Evolutionary conservation across 2,797 vertebrate genomes (phyloP).

Genomic region (Sebastes minor): DNA sequence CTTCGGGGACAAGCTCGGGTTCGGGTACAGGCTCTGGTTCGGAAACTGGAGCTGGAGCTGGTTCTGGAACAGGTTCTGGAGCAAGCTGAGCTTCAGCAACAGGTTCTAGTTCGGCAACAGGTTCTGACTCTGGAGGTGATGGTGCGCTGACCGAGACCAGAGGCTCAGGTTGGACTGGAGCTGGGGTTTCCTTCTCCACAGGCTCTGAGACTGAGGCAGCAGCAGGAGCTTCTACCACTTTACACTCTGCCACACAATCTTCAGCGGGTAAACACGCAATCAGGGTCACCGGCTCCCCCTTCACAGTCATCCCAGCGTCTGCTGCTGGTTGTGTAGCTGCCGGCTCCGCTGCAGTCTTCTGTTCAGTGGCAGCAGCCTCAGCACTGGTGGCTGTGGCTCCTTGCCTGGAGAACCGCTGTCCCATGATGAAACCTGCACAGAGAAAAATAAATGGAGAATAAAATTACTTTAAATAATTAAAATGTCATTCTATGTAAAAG

Average conservation of each 20-base stretch:
- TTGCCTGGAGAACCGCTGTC: slow-evolving; percentile 90
- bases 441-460: not conserved
- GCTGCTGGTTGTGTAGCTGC: slow-evolving; percentile 5
- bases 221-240: slow-evolving; percentile 5
- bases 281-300: slow-evolving; percentile 19
- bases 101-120: not conserved
- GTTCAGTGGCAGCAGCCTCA: slow-evolving; percentile 46
- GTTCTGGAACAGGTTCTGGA: slow-evolving; percentile 2
- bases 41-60: not conserved
- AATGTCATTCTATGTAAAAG: not conserved
- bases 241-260: slow-evolving; percentile 27
- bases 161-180: slow-evolving; percentile 29
- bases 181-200: slow-evolving; percentile 9
- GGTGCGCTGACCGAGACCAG: not conserved
- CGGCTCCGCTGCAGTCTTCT: slow-evolving; percentile 49
- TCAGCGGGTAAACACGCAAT: slow-evolving; percentile 10
- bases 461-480: not conserved
- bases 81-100: slow-evolving; percentile 10
- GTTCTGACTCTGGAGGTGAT: slow-evolving; percentile 24
- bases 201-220: slow-evolving; percentile 18
- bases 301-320: not conserved
- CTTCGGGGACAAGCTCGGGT: not conserved
- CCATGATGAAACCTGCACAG: slow-evolving; percentile 78
- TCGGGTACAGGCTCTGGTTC: not conserved
- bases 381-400: slow-evolving; percentile 59